A percentile compares a stretch with the other conserved stretches of the same genome.
These are phyloP conservation scores for Chrysemys picta DNA, from an alignment of 2,113 vertebrate genomes.

Conservation along the genomic window DNA sequence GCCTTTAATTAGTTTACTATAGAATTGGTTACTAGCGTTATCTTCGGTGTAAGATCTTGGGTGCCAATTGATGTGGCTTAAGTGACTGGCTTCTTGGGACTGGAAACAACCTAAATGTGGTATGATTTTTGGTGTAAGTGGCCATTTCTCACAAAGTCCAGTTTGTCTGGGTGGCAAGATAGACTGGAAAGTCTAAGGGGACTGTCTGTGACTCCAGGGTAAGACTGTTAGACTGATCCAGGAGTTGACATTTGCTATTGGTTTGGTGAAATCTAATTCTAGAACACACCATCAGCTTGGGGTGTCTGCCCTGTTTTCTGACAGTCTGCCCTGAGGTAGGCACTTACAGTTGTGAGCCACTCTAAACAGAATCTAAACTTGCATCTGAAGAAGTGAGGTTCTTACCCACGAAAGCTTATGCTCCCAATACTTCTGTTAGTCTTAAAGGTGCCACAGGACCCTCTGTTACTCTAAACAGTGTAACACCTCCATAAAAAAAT, in stretches of 20 bases:
- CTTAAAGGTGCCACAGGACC: no score
- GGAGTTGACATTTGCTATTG: background rate
- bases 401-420: no score
- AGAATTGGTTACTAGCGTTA: background rate
- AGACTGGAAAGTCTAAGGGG: background rate
- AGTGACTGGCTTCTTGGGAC: background rate
- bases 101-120: background rate
- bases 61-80: background rate
- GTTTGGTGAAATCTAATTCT: background rate
- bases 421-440: no score
- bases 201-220: background rate
- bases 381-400: no score
- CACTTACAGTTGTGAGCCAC: background rate
- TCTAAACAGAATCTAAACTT: background rate
- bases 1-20: background rate
- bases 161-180: no score
- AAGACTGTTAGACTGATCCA: background rate
- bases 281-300: background rate
- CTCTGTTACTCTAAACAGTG: background rate
- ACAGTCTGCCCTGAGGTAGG: background rate
- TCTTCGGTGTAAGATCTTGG: background rate
- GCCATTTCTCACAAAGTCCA: background rate
- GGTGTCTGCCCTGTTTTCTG: background rate
- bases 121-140: background rate
- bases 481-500: background rate